Conservation (phyloP, 2,888 invertebrate species). For the Spisula solida region DNA sequence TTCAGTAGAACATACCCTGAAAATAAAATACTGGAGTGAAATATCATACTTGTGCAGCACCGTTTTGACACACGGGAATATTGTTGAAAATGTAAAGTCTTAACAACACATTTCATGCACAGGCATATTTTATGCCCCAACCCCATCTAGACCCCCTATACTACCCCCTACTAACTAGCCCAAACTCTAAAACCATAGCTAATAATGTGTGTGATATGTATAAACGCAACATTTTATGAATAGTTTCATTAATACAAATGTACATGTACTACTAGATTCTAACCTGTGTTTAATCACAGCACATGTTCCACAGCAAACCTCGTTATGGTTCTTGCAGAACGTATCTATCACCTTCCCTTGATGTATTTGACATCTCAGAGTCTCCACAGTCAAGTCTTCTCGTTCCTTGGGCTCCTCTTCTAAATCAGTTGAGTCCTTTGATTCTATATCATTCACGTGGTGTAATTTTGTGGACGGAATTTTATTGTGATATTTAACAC, state of each 20-base stretch:
- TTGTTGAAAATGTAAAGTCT: too few species aligned
- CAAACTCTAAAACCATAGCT: too few species aligned
- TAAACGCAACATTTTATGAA: too few species aligned
- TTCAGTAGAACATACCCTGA: slow-evolving; percentile 10
- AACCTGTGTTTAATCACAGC: background rate
- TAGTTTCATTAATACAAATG: too few species aligned
- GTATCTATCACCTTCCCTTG: slow-evolving; percentile 1
- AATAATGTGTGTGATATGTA: too few species aligned
- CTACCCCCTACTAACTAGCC: too few species aligned
- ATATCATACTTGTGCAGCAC: too few species aligned
- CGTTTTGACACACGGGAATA: background rate
- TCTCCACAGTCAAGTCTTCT: background rate
- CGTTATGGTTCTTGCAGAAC: slow-evolving; percentile 15
- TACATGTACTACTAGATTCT: too few species aligned
- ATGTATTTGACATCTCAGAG: background rate
- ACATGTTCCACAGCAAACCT: background rate
- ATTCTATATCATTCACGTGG: background rate
- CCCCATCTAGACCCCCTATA: too few species aligned
- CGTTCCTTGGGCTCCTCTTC: background rate
- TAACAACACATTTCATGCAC: too few species aligned
- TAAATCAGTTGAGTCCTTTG: background rate
- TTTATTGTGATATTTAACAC: background rate
- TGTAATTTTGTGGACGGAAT: background rate
- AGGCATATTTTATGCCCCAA: too few species aligned
- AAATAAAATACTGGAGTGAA: background rate